Evolutionary conservation across 2,888 invertebrate species (phyloP).

Genomic region (Xestoiulus laeticollis): DNA sequence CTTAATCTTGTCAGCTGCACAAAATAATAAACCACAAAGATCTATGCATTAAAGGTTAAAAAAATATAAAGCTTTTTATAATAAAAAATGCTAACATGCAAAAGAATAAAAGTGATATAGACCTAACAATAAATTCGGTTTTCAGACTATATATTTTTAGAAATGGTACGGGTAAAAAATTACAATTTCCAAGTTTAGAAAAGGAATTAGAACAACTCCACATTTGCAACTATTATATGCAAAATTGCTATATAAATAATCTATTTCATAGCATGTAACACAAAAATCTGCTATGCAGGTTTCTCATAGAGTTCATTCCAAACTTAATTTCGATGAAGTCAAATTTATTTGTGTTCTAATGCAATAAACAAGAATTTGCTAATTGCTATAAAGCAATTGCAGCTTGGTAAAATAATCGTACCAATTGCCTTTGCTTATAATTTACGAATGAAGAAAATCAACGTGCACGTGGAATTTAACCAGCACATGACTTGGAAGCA

Average conservation of each 20-base stretch:
- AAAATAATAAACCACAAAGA: conserved; percentile 20
- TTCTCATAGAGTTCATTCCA: background rate
- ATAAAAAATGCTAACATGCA: background rate
- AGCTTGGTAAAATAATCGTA: background rate
- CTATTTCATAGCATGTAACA: background rate
- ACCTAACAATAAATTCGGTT: background rate
- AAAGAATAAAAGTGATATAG: background rate
- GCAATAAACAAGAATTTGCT: conserved; percentile 6
- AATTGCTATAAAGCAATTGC: conserved; percentile 32
- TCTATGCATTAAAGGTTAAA: background rate
- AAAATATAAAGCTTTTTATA: background rate
- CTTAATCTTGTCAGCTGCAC: conserved; percentile 15
- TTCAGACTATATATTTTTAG: background rate
- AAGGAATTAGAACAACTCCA: background rate
- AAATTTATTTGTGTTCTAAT: background rate
- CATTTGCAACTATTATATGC: background rate
- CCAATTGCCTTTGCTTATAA: background rate
- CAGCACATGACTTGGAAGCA: background rate
- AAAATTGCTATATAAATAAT: background rate
- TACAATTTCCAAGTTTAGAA: background rate
- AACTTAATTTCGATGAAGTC: background rate
- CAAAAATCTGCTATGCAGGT: background rate
- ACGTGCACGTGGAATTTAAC: background rate
- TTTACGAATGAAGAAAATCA: background rate
- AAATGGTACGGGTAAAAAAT: background rate